Base-by-base conservation (phyloP, 2,113 vertebrate species). In the Pedionomus torquatus region DNA sequence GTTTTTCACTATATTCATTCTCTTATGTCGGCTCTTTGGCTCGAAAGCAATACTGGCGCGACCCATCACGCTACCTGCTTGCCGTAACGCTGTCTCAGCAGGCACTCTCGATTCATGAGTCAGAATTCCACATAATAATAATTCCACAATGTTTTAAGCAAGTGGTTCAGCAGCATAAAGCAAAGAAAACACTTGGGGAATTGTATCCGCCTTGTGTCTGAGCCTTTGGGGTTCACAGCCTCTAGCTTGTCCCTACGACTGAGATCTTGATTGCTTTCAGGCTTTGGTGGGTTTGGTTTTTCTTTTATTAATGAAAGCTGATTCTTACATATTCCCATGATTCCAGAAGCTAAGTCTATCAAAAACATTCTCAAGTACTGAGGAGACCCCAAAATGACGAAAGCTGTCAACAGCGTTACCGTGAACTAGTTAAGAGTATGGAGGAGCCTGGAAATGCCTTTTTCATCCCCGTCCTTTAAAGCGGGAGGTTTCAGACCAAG, bases 31-130 rank as follows among this genome's bases (percentile, higher is more conserved):
- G 79, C 89, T 87, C 91, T 91, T 49, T 41, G 95, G 95, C 89
- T 97, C 91, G 93, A 90, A 85, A 94, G 93, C 26, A 95, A 85
- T 78, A 85, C 95, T 96, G 94, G 60, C 35, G 94, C 86, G 97
- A 96, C 85, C 97, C 97, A 93, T 89, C 95, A 93, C 21, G 17
- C 91, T 96, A 96, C 97, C 97, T 95, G 97, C 92, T 12, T 85
- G 94, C 76, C 92, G 86, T 82, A 43, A 31, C 25, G 55, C 11
- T 86, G 79, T n/a, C 93, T 74, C 88, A 41, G 85, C 71, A 83
- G 86, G 85, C 64, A 52, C 63, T 64, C 86, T 77, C 43, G 23
- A 4, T 5, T 76, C 71, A 17, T 71, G 95, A 89, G 64, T 81
- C 93, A 81, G 83, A 70, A 87, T 37, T 69, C 88, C 69, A 83